Evolutionary conservation across 2,113 vertebrate genomes (phyloP).

Genomic region (Strigops habroptila): DNA sequence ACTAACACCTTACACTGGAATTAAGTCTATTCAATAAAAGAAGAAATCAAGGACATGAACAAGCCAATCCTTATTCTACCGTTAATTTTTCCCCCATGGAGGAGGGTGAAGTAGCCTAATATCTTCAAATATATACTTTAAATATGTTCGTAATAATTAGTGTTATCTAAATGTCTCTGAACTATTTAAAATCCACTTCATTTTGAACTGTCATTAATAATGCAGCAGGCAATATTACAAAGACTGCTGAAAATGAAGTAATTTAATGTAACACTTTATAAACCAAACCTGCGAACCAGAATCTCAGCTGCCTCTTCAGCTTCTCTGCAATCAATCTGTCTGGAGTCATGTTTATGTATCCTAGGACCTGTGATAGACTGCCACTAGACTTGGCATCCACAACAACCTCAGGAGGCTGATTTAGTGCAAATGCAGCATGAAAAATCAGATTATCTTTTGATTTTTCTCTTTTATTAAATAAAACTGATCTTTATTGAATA

Average conservation of each 20-base stretch:
- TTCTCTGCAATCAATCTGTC: slow-evolving; percentile 2
- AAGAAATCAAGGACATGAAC: neutral
- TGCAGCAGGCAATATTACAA: slow-evolving; percentile 20
- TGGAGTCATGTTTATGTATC: slow-evolving; percentile 28
- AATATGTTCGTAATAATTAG: slow-evolving; percentile 12
- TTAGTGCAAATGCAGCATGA: slow-evolving; percentile 20
- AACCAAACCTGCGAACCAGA: neutral
- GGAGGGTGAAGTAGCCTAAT: neutral
- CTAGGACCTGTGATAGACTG: neutral
- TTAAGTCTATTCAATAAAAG: neutral
- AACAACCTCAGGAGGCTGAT: neutral
- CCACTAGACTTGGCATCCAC: slow-evolving; percentile 12
- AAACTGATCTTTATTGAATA: slow-evolving; percentile 63
- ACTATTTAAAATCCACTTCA: slow-evolving; percentile 49
- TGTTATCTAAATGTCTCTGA: slow-evolving; percentile 11
- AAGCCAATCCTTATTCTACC: neutral
- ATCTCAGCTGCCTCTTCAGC: slow-evolving; percentile 16
- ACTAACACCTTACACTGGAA: neutral
- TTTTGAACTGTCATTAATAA: slow-evolving; percentile 48
- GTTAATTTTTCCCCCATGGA: neutral
- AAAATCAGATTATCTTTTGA: slow-evolving; percentile 58
- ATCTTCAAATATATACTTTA: slow-evolving; percentile 15
- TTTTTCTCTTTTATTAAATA: slow-evolving; percentile 65
- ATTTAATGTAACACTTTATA: slow-evolving; percentile 42
- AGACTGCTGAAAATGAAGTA: slow-evolving; percentile 6